Base-by-base conservation (phyloP, 2,888 invertebrate species). In the Axea sp. region DNA sequence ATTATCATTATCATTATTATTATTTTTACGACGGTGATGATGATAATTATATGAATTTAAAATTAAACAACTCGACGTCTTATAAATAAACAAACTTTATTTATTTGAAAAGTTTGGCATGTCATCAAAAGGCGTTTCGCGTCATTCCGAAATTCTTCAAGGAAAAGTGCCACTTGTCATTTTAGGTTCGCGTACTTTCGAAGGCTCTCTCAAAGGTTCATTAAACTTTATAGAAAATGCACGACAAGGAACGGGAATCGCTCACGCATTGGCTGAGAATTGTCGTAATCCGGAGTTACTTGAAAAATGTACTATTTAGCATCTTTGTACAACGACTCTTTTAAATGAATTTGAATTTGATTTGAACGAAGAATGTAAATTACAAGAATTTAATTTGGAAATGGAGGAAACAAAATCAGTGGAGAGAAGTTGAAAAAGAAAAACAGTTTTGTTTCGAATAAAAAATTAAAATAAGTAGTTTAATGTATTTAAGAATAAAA, bases 261-360 rank as follows among this genome's bases (percentile, higher is more conserved):
- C 80, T 86, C 47, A 80, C 80, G 62, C 82, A 81, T 72, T 86
- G 84, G 85, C 78, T 84, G 51, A 82, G 81, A 73, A 84, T 84
- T 77, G 80, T 83, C 64, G 80, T 85, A 2, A 71, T 84, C 35
- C 80, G 72, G 1, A 82, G 82, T 62, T 83, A 85, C 55, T 73
- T 80, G 17, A 79, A 80, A 75, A 81, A 81, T 65, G 85, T 86
- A 77, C 7, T 12, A n/a, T n/a, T 37, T 4, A n/a, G n/a, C n/a
- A n/a, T n/a, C n/a, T n/a, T n/a, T n/a, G n/a, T n/a, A n/a, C n/a
- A n/a, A n/a, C n/a, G n/a, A n/a, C n/a, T n/a, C n/a, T n/a, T n/a
- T n/a, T n/a, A n/a, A n/a, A n/a, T n/a, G n/a, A n/a, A n/a, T n/a
- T n/a, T n/a, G n/a, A n/a, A n/a, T n/a, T n/a, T n/a, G n/a, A n/a